Evolutionary conservation across 2,888 invertebrate species (phyloP), one percentile per base, ranked within the genome.

Genomic region (Herminia tarsipennalis): DNA sequence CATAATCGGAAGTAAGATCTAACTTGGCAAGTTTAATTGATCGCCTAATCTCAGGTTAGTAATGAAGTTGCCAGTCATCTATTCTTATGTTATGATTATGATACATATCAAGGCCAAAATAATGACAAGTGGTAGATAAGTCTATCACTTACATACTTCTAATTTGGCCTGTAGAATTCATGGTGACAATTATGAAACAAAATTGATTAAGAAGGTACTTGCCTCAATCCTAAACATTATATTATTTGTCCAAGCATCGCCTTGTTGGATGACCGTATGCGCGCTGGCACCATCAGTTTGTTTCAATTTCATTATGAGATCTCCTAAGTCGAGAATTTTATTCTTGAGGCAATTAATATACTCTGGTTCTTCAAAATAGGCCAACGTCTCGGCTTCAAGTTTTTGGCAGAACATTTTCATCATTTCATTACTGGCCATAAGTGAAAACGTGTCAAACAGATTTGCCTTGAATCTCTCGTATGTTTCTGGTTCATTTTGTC

Each of bases 191-290:
- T n/a, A n/a, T n/a, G n/a, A n/a, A n/a, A n/a, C n/a, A n/a, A n/a
- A n/a, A n/a, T n/a, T n/a, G n/a, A n/a, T n/a, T n/a, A n/a, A n/a
- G n/a, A n/a, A 4, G 20, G 3, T 18, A 18, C 20, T 18, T 18
- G 5, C 20, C 5, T 18, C 20, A 18, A 18, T 37, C 41, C 45
- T 63, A 30, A 71, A 76, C 52, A 78, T 52, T 8, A 78, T 52
- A 43, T 78, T 78, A 20, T 74, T 78, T 0, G 65, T 72, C 77
- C 77, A 78, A 9, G 64, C 61, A 36, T 78, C 78, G 13, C 78
- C 78, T 28, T 78, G 78, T 32, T 56, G 55, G 9, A 77, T 64
- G 2, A 74, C 52, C n/a, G 59, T 52, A 46, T 69, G 51, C 39
- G 69, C 70, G 1, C 66, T 59, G 3, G 46, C 50, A 1, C 5